These are phyloP conservation scores for Camponotus vicinus DNA, from an alignment of 1,140 invertebrate genomes.

Conservation along the genomic window DNA sequence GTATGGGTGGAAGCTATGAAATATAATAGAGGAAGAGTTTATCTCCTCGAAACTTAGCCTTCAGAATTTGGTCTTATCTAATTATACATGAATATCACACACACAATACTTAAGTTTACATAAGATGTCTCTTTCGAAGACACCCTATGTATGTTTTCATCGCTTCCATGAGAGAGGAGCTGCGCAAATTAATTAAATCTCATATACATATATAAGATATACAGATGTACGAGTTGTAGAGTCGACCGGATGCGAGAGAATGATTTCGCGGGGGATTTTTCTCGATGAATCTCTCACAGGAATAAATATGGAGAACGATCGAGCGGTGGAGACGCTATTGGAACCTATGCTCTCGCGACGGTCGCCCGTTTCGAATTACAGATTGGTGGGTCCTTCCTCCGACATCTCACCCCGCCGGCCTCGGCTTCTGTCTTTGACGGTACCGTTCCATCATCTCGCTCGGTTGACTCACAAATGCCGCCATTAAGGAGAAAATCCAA, in stretches of 20 bases:
- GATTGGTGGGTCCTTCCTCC: slow-evolving; percentile 53
- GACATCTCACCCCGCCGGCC: slow-evolving; percentile 5
- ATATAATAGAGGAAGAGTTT: too few species aligned
- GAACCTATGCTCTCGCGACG: slow-evolving; percentile 45
- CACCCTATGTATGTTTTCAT: too few species aligned
- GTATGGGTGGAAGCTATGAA: too few species aligned
- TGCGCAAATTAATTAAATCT: not conserved
- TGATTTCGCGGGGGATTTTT: slow-evolving; percentile 9
- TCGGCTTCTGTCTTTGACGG: slow-evolving; percentile 70
- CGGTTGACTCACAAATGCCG: slow-evolving; percentile 71
- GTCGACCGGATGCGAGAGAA: not conserved
- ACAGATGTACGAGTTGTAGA: not conserved
- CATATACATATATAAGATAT: not conserved
- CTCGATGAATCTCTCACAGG: not conserved
- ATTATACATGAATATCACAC: too few species aligned
- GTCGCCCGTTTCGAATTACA: slow-evolving; percentile 72
- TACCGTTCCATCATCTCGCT: slow-evolving; percentile 75
- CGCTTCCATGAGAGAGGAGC: not conserved
- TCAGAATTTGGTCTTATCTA: too few species aligned
- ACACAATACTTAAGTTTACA: too few species aligned
- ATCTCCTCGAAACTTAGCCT: too few species aligned
- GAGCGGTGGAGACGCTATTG: not conserved
- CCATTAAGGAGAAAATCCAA: slow-evolving; percentile 68
- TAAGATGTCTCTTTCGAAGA: too few species aligned
- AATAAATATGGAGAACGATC: not conserved